Base-by-base conservation (phyloP, 1,140 invertebrate genomes). In the Drosophila aff. region DNA sequence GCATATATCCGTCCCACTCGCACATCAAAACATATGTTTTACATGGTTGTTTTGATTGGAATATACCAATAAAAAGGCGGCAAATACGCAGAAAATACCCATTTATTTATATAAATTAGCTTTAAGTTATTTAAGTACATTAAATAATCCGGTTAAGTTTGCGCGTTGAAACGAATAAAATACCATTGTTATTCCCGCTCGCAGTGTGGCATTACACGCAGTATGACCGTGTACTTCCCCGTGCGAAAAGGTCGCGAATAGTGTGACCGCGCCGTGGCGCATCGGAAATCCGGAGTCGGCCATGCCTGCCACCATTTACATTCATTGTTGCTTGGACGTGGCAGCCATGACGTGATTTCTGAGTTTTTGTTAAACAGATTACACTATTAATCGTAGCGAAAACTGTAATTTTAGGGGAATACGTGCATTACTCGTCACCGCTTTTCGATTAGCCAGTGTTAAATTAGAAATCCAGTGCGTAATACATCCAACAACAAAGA, bases 331-430 rank as follows among this genome's bases (percentile, higher is more conserved):
- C 89, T 92, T 92, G 91, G 89, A 92, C 91, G 91, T 92, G 91
- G 91, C 91, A 92, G 91, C 91, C 91, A 92, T 92, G 91, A 92
- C 91, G 91, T 92, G 91, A 92, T 92, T 92, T 92, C 79, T 90
- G 73, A 89, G 89, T 85, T 90, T 81, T 85, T 85, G 82, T 91
- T 82, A 68, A 85, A 79, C 75, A 85, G 76, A 83, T 81, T 82
- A 83, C 67, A 73, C 52, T 73, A 52, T 83, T 83, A 87, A 83
- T 69, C 77, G 61, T 85, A 82, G 31, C 75, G 55, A 80, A 77
- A 91, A 90, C 59, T 68, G 44, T 76, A 82, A 65, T 64, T 82
- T 77, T 72, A 90, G 60, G 85, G 85, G 47, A 91, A 85, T 66
- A 90, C 79, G 86, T 90, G 85, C 85, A 91, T 90, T 89, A 90